Conservation (phyloP, 2,888 invertebrate genomes). For the Lasius platythorax region DNA sequence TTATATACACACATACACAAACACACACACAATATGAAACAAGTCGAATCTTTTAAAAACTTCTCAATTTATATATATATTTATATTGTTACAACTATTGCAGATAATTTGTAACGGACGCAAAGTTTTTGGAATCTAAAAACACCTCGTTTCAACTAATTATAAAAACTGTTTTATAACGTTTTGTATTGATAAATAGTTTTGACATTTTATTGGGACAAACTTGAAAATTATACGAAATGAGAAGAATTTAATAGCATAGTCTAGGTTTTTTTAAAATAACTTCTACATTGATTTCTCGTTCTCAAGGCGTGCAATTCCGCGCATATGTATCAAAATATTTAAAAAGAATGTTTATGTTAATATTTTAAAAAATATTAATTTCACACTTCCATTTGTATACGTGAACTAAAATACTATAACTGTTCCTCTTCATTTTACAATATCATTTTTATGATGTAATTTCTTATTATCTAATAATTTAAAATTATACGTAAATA, state of each 20-base stretch:
- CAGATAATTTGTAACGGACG: not conserved
- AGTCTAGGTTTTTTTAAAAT: not conserved
- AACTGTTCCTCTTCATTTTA: not conserved
- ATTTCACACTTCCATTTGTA: not conserved
- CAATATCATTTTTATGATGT: slow-evolving; percentile 8
- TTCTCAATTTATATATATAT: not conserved
- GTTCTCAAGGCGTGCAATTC: not conserved
- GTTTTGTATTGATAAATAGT: not conserved
- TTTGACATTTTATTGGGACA: not conserved
- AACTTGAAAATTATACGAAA: slow-evolving; percentile 6
- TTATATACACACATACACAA: too few relatives aligned
- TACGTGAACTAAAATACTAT: not conserved
- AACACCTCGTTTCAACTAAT: not conserved
- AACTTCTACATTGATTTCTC: not conserved
- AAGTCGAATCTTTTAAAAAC: not conserved
- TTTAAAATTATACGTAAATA: slow-evolving; percentile 2
- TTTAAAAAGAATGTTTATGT: not conserved
- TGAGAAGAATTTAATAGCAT: not conserved
- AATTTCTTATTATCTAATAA: not conserved
- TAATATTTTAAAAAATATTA: not conserved
- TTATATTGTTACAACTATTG: not conserved
- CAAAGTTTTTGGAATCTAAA: not conserved
- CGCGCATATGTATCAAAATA: not conserved
- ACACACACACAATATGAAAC: not conserved
- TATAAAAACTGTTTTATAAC: not conserved